Evolutionary conservation across 2,888 invertebrate genomes (phyloP), one percentile per base, ranked within the genome.

Genomic region (Ametastegia equiseti): DNA sequence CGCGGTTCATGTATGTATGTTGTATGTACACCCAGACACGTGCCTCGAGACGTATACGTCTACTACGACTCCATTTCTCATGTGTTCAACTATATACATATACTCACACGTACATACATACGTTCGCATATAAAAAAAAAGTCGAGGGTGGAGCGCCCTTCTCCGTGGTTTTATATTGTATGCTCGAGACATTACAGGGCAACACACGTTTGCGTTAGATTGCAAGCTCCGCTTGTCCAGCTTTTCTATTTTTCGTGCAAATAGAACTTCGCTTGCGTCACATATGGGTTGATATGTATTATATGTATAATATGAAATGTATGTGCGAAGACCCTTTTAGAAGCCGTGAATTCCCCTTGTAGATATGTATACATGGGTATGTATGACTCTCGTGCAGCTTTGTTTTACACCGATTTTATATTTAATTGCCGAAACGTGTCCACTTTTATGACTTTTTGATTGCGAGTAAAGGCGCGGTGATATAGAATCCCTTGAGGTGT

Each of bases 391-490:
- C 9, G 33, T 39, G 19, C 27, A 47, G 47, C 23, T 47, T 47
- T 30, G n/a, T 47, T 15, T 27, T 27, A 71, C 23, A 9, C 30
- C 47, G 6, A 47, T 47, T 47, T 30, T 1, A n/a, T n/a, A 47
- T 47, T 71, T 30, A 71, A 71, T 71, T 30, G 27, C 71, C 30
- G 5, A 47, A n/a, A 23, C 71, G 71, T 45, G 71, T 45, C 47
- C 71, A 19, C 6, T 71, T 71, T 71, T 71, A 71, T 71, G 27
- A 45, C 42, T 36, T 27, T 71, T 71, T 47, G 45, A 47, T 71
- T 47, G 30, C 30, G 67, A 27, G 13, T 9, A 13, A 27, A 57
- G n/a, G 67, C 36, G 69, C 23, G 45, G 71, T 71, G 30, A 47
- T 47, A 45, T 2, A 30, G 30, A 71, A 45, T 7, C 19, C 36